Evolutionary conservation across 2,888 invertebrate species (phyloP), one percentile per base, ranked within the genome.

Genomic region (Drosophila heteroneura): DNA sequence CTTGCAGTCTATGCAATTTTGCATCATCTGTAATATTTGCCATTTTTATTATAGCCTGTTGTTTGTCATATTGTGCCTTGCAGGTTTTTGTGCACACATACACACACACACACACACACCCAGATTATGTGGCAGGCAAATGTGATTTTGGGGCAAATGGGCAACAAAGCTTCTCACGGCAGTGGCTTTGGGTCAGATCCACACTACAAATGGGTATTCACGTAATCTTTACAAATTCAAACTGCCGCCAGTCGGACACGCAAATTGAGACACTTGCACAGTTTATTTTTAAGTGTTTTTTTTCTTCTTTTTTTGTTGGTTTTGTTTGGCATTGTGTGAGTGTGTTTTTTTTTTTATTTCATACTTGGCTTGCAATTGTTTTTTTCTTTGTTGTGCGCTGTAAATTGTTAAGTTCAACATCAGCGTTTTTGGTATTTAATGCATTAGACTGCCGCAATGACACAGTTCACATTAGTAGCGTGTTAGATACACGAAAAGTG

Each of bases 191-290:
- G 65, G 57, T 62, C 52, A 70, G 58, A 52, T 69, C 47, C 74
- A 79, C 74, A 74, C 74, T 74, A 41, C 73, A 70, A 70, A 60
- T 72, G 56, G 54, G 61, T 71, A 63, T 85, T 73, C 80, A 74
- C 65, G 78, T 85, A 83, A 83, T 74, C 57, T 74, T 63, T 69
- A 65, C 57, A 65, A 60, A 63, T 65, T 51, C 52, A 51, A 61
- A 75, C 58, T 61, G 67, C 30, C 56, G 59, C 32, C 60, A 53
- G 63, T 64, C 51, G 53, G 59, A 63, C 88, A 80, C 82, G 88
- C 76, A 84, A 86, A 87, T 87, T 87, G 71, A 84, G 70, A 79
- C 76, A 83, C 77, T 78, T 70, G 54, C 63, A 76, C 80, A 76
- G 67, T 70, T 60, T 58, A 54, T 49, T 53, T 51, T 69, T 30